Conservation (phyloP, 2,888 invertebrate species). For the Eurois occulta region DNA sequence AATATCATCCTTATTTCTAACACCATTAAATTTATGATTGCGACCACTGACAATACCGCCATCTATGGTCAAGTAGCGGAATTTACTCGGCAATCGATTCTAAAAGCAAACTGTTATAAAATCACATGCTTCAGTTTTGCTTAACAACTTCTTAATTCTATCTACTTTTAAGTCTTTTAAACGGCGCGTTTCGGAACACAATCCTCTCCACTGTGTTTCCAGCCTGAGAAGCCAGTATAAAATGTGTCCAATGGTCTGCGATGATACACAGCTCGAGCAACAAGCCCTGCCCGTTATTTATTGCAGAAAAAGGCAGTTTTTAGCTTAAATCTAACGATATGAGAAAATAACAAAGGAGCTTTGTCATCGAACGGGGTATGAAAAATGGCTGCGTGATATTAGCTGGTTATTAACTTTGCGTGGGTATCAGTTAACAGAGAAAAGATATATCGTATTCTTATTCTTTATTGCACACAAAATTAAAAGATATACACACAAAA, state of each 20-base stretch:
- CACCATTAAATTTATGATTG: no score
- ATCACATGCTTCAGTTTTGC: no score
- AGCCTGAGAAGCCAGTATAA: conserved; percentile 44
- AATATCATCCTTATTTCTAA: no score
- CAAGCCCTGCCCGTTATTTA: conserved; percentile 61
- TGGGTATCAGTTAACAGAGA: not conserved
- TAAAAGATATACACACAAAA: no score
- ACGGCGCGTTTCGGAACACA: not conserved
- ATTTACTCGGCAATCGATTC: no score
- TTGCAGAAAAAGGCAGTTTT: conserved; percentile 59
- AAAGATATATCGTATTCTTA: no score
- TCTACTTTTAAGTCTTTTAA: not conserved
- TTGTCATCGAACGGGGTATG: conserved; percentile 15
- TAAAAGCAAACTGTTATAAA: no score
- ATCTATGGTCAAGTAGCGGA: no score
- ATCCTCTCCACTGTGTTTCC: conserved; percentile 10
- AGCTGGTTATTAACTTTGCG: conserved; percentile 2
- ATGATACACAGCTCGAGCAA: conserved; percentile 59
- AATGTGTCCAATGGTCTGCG: conserved; percentile 61
- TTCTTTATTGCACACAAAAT: no score
- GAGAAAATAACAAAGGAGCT: conserved; percentile 43
- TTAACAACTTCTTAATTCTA: not conserved
- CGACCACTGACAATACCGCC: no score
- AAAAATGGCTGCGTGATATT: conserved; percentile 9
- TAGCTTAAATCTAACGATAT: conserved; percentile 56